Base-by-base conservation (phyloP, 2,888 invertebrate species). In the Anorthoa munda region DNA sequence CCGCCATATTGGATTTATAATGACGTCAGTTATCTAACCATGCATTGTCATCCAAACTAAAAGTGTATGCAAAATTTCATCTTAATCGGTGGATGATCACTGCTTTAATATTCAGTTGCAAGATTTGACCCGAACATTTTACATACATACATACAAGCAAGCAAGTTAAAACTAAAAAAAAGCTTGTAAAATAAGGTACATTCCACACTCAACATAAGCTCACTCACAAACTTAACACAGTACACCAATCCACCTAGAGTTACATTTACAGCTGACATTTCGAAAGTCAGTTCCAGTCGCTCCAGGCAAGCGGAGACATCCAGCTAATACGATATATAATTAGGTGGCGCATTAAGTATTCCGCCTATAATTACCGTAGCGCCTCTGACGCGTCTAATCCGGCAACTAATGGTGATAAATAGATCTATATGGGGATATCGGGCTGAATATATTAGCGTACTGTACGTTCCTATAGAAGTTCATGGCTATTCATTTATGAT, bases 361-460 rank as follows among this genome's bases (percentile, higher is more conserved):
- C 93, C 89, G 88, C 90, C 91, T 92, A 92, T 94, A 95, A 95
- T 95, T 94, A 94, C 91, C 89, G 91, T 87, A 89, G 90, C 89
- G 89, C 91, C 92, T 89, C 92, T 93, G 94, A 94, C 94, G 94
- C 90, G 90, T 87, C 90, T 95, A 93, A 95, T 94, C 93, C 93
- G 86, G 88, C 91, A 85, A 90, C 92, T 95, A 95, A 95, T 94
- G 93, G 92, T 94, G 95, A 95, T 95, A 95, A 95, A 94, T 95
- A 95, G 94, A 94, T 93, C 91, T 88, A 90, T 89, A 89, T 86
- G 86, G 87, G 78, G 75, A 86, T 93, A 93, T 91, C 88, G 88
- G 88, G 86, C 90, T 88, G 92, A 92, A 93, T 94, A 92, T 91
- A 93, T 93, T 92, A 92, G 85, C 86, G 87, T 86, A 68, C 72